Conservation (phyloP, 2,113 vertebrate genomes). For the Thinocorus orbignyianus region DNA sequence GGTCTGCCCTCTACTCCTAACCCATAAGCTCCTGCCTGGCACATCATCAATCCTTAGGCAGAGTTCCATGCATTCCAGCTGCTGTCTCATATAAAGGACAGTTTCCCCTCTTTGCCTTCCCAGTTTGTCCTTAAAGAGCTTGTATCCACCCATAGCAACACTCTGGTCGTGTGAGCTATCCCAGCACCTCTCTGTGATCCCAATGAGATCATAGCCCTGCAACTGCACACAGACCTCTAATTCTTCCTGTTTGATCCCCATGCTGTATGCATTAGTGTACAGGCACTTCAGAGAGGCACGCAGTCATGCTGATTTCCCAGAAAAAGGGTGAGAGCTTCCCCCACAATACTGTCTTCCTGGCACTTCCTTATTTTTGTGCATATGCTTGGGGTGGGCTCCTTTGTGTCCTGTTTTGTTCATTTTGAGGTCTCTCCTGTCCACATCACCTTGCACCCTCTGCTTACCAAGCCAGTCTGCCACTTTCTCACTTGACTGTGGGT, state of each 20-base stretch:
- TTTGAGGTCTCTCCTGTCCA: background rate
- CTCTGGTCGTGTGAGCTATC: background rate
- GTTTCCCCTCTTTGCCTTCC: background rate
- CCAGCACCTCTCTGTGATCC: background rate
- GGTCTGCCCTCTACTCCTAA: too few relatives aligned
- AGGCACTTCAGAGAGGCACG: background rate
- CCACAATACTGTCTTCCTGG: background rate
- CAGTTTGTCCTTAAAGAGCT: background rate
- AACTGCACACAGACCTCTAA: background rate
- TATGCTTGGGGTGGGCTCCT: background rate
- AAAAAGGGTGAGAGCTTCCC: background rate
- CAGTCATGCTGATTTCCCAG: background rate
- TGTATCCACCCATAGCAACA: background rate
- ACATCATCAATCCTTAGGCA: background rate
- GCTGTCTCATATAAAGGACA: background rate
- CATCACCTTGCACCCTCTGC: background rate
- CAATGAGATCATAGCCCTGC: background rate
- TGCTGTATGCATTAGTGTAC: background rate
- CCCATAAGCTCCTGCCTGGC: too few relatives aligned
- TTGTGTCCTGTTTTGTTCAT: background rate
- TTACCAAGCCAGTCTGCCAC: background rate
- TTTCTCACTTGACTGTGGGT: background rate
- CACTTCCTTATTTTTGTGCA: too few relatives aligned
- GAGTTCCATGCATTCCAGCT: background rate
- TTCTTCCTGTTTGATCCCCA: background rate